Evolutionary conservation across 2,113 vertebrate species (phyloP).

Genomic region (Oenanthe oenanthe): DNA sequence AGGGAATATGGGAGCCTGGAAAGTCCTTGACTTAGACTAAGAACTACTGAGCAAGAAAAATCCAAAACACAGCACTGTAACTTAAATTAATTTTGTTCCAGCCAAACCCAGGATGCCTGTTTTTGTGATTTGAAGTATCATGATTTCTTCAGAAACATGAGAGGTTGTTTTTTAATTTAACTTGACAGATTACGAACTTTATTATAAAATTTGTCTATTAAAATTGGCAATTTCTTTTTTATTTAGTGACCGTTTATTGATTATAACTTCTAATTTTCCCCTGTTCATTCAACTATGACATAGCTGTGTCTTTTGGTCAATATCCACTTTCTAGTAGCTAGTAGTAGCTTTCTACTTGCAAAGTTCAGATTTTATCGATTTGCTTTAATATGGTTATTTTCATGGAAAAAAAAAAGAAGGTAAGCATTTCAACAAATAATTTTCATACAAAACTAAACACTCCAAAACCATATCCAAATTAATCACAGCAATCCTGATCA

Average conservation of each 20-base stretch:
- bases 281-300: neutral
- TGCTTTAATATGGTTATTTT: neutral
- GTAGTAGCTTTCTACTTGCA: neutral
- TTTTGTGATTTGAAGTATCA: neutral
- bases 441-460: neutral
- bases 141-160: neutral
- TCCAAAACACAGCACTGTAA: neutral
- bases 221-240: neutral
- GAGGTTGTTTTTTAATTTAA: neutral
- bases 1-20: neutral
- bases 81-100: neutral
- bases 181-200: neutral
- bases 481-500: neutral
- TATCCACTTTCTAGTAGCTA: neutral
- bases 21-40: neutral
- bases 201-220: neutral
- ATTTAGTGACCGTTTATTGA: neutral
- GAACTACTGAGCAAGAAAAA: neutral
- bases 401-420: neutral
- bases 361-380: neutral
- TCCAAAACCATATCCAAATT: neutral
- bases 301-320: neutral
- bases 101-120: neutral
- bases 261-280: neutral
- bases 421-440: neutral